Percentiles rank a stretch among this genome's conserved stretches.
phyloP scores from a whole-genome alignment of 1,140 invertebrate genomes.

The Trichoplusia ni region DNA sequence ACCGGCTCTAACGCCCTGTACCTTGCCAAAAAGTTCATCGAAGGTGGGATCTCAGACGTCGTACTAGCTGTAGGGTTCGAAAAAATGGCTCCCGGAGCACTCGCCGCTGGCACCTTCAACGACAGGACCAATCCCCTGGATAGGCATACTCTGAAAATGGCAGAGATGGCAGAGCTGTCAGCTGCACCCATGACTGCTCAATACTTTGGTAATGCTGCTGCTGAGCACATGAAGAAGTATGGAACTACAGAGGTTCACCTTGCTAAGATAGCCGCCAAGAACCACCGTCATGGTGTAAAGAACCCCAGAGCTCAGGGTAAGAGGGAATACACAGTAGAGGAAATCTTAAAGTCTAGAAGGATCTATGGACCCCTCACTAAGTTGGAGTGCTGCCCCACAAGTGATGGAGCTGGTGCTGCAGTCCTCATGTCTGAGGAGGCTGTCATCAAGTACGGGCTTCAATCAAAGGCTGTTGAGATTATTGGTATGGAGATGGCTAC shows the following conservation, averaged over 20 bases:
- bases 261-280: constrained; percentile 98
- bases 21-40: constrained; percentile 94
- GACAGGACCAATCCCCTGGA: constrained; percentile 97
- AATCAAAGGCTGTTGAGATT: constrained; percentile 95
- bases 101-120: constrained; percentile 87
- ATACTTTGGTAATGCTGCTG: constrained; percentile 97
- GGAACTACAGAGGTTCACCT: constrained; percentile 96
- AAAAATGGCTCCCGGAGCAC: constrained; percentile 97
- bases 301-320: constrained; percentile 98
- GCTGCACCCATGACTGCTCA: constrained; percentile 94
- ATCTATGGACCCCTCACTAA: constrained; percentile 96
- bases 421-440: constrained; percentile 96
- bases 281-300: constrained; percentile 97
- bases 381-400: constrained; percentile 98
- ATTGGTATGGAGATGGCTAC: constrained; percentile 98
- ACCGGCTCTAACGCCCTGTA: constrained; percentile 96
- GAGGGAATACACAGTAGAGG: constrained; percentile 93
- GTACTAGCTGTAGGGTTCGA: constrained; percentile 97
- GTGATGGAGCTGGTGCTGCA: constrained; percentile 96
- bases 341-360: constrained; percentile 92
- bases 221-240: constrained; percentile 98
- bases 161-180: constrained; percentile 89
- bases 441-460: constrained; percentile 90
- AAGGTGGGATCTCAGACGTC: constrained; percentile 92
- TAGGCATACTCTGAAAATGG: constrained; percentile 94